Conservation (phyloP, 2,113 vertebrate species). For the Ophiodon elongatus region DNA sequence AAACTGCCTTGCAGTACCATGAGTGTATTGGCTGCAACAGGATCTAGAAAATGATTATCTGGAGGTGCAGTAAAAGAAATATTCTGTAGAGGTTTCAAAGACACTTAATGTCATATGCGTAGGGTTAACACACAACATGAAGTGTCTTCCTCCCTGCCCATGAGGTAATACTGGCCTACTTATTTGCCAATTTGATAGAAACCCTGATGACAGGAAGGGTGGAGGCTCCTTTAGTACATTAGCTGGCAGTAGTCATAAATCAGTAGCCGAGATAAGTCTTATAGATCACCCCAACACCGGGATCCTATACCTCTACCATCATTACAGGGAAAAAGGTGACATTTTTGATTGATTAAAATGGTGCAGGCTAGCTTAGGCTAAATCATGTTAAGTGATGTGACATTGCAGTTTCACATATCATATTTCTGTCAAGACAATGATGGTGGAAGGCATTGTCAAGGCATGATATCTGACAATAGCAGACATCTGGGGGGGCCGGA, state of each 20-base stretch:
- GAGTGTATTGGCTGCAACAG: neutral
- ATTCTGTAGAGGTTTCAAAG: slow-evolving; percentile 28
- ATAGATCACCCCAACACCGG: slow-evolving; percentile 92
- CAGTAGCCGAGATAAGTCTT: slow-evolving; percentile 88
- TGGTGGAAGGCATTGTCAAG: slow-evolving; percentile 94
- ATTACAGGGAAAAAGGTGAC: slow-evolving; percentile 92
- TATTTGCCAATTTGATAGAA: slow-evolving; percentile 88
- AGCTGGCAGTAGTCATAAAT: slow-evolving; percentile 87
- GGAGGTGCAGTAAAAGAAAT: neutral
- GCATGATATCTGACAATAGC: slow-evolving; percentile 94
- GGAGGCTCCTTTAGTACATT: slow-evolving; percentile 83
- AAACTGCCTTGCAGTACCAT: neutral
- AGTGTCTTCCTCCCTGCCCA: slow-evolving; percentile 48
- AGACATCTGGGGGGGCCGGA: slow-evolving; percentile 85
- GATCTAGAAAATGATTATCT: slow-evolving; percentile 13
- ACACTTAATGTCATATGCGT: neutral
- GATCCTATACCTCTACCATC: slow-evolving; percentile 91
- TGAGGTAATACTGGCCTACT: slow-evolving; percentile 76
- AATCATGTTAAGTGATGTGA: slow-evolving; percentile 98
- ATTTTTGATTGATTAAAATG: slow-evolving; percentile 99
- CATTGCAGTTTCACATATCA: slow-evolving; percentile 96
- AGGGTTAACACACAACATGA: slow-evolving; percentile 41
- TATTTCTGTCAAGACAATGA: slow-evolving; percentile 98
- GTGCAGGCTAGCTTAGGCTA: slow-evolving; percentile 91
- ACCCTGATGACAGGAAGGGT: slow-evolving; percentile 82